Percentiles rank a stretch among this genome's conserved stretches.
These are phyloP conservation scores for Atractosteus spatula DNA, from an alignment of 2,113 vertebrate genomes.

Conservation along the genomic window DNA sequence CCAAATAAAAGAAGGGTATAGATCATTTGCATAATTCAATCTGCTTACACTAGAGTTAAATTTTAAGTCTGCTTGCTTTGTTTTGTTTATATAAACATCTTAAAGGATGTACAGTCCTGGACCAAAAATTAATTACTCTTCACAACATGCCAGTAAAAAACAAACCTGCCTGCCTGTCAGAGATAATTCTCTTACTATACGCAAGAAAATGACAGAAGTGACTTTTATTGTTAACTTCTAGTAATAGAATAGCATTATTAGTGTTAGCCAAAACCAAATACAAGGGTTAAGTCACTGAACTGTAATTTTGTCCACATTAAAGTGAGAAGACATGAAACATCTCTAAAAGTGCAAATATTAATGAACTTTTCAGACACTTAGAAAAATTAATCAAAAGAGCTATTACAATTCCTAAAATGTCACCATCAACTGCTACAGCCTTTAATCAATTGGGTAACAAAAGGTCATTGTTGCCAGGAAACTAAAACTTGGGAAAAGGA, in stretches of 20 bases:
- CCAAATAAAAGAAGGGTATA: conserved; percentile 47
- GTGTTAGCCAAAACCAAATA: not conserved
- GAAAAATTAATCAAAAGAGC: conserved; percentile 60
- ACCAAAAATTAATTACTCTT: conserved; percentile 43
- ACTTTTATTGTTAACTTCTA: too few species aligned
- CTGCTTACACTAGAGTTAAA: conserved; percentile 36
- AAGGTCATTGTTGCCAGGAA: conserved; percentile 61
- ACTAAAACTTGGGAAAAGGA: conserved; percentile 32
- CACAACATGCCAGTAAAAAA: conserved; percentile 1
- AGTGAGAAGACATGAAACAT: conserved; percentile 47
- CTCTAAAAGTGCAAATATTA: conserved; percentile 30
- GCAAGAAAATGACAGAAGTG: not conserved
- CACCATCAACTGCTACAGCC: conserved; percentile 60
- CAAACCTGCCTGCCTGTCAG: too few species aligned
- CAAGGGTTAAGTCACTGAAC: conserved; percentile 24
- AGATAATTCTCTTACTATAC: not conserved
- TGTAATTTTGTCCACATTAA: conserved; percentile 37
- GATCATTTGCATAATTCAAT: conserved; percentile 50
- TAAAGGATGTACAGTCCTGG: conserved; percentile 28
- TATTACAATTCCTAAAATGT: conserved; percentile 66
- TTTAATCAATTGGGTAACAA: conserved; percentile 66
- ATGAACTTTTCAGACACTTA: conserved; percentile 37
- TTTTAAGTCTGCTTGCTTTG: conserved; percentile 18
- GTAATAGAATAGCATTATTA: too few species aligned
- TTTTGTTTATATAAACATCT: conserved; percentile 35